Conservation (phyloP, 1,140 invertebrate genomes). For the Campodea augens region DNA sequence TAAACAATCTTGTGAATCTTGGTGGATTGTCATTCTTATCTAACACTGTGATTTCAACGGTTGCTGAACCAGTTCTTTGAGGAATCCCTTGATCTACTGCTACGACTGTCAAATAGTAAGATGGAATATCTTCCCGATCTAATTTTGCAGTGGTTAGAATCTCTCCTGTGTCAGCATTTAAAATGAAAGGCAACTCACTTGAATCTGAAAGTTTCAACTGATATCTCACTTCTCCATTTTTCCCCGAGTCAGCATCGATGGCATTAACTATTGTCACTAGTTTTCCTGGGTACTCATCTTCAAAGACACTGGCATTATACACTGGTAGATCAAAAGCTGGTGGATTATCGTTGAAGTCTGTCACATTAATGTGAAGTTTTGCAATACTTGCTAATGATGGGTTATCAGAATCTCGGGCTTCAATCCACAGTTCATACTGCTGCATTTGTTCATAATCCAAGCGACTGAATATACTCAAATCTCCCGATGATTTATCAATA, state of each 20-base stretch:
- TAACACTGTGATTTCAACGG: constrained; percentile 58
- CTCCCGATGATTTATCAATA: constrained; percentile 57
- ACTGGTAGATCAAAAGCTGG: constrained; percentile 58
- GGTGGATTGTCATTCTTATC: constrained; percentile 94
- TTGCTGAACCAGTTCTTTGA: constrained; percentile 53
- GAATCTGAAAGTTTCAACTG: constrained; percentile 35
- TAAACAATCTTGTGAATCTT: constrained; percentile 75
- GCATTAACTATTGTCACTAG: constrained; percentile 58
- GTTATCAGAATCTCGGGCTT: constrained; percentile 65
- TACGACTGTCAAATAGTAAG: constrained; percentile 65
- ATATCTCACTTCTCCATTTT: constrained; percentile 68
- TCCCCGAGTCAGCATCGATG: constrained; percentile 64
- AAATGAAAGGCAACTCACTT: constrained; percentile 57
- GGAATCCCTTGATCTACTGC: constrained; percentile 73
- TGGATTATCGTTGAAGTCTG: constrained; percentile 78
- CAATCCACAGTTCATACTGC: constrained; percentile 78
- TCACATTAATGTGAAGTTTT: constrained; percentile 61
- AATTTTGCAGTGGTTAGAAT: constrained; percentile 63
- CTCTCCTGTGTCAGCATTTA: constrained; percentile 59
- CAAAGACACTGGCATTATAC: constrained; percentile 65
- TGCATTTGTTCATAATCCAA: constrained; percentile 75
- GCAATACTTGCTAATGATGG: constrained; percentile 48
- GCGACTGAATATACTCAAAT: constrained; percentile 49
- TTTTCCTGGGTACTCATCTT: constrained; percentile 65
- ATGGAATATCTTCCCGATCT: constrained; percentile 69